Base-by-base conservation (phyloP, 2,888 invertebrate genomes). In the Dryobotodes eremita region DNA sequence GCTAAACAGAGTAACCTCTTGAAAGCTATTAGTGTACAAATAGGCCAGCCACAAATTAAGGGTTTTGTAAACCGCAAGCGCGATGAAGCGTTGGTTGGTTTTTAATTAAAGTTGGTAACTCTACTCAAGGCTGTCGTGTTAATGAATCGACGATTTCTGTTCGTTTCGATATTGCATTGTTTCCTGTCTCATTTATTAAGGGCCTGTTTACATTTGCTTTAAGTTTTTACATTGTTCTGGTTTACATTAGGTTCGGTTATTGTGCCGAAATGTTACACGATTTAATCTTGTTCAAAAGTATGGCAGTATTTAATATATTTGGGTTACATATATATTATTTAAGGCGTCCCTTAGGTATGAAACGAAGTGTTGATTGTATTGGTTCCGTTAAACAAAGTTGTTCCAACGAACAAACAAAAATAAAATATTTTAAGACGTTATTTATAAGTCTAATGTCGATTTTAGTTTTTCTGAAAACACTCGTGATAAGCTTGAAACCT, bases 101-200 rank as follows among this genome's bases (percentile, higher is more conserved):
- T 96, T 95, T 96, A 96, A 96, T 96, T 96, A 96, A 95, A 95
- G 92, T 95, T 94, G 91, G 93, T 90, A 94, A 93, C 91, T 90
- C 88, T 82, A 90, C 86, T 92, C 95, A 96, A 96, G 96, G 96
- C 91, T 94, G 91, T 84, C 81, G 88, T 88, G 92, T 92, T 96
- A 96, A 96, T 96, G 95, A 96, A 92, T 92, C 88, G 89, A 72
- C 92, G 93, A 94, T 95, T 94, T 94, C 94, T 91, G 92, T 91
- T 92, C 87, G 91, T 94, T 95, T 93, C 92, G 87, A 89, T 91
- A 92, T 91, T 88, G 90, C 89, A 92, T 92, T 92, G 90, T 92
- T 92, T 92, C 89, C 86, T 88, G 85, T 89, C 86, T 89, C 84
- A 87, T 88, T 88, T 86, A 86, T 87, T 90, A 89, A 89, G 89